These are phyloP conservation scores for Epinephelus moara DNA, from an alignment of 2,113 vertebrate species.

Conservation along the genomic window DNA sequence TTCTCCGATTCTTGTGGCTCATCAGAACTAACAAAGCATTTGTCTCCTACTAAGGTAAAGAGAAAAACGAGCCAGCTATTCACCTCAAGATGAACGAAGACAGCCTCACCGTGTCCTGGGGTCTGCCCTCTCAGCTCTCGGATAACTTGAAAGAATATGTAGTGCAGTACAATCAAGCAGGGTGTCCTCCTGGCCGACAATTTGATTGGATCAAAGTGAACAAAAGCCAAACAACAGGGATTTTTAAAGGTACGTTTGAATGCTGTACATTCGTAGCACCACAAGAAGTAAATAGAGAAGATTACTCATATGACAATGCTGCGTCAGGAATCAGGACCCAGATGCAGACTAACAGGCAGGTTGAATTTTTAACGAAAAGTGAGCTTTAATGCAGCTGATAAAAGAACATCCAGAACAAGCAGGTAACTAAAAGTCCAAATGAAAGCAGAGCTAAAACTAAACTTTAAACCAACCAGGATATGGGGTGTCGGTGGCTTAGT, in stretches of 20 bases:
- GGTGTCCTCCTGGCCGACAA: slow-evolving; percentile 7
- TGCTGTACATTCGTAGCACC: not conserved
- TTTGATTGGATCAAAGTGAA: slow-evolving; percentile 81
- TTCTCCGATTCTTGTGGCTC: not conserved
- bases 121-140: not conserved
- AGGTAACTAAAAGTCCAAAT: too few relatives aligned
- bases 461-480: too few relatives aligned
- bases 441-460: too few relatives aligned
- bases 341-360: too few relatives aligned
- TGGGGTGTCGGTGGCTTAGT: too few relatives aligned
- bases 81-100: slow-evolving; percentile 33
- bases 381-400: too few relatives aligned
- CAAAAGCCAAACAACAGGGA: slow-evolving; percentile 22
- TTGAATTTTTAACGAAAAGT: too few relatives aligned
- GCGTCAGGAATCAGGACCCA: too few relatives aligned
- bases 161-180: slow-evolving; percentile 77
- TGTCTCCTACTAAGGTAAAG: slow-evolving; percentile 39
- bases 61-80: not conserved
- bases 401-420: too few relatives aligned
- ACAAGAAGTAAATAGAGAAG: not conserved
- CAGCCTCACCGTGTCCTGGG: slow-evolving; percentile 77
- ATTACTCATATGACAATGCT: not conserved
- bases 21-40: slow-evolving; percentile 8
- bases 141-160: slow-evolving; percentile 73
- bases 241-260: slow-evolving; percentile 73